Evolutionary conservation across 2,113 vertebrate genomes (phyloP).

Genomic region (Microtus richardsoni): DNA sequence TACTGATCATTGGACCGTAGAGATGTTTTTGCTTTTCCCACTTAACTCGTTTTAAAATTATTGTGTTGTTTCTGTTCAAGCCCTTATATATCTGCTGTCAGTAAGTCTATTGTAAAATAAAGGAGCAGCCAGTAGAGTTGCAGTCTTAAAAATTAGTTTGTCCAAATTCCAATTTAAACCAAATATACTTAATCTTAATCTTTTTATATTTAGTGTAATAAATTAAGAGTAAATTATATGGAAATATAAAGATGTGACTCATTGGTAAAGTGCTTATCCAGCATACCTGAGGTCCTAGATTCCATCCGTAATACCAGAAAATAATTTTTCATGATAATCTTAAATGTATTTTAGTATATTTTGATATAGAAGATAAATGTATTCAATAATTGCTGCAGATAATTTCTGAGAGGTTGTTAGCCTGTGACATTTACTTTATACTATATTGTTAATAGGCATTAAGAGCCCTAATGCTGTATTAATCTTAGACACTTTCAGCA

Average conservation of each 20-base stretch:
- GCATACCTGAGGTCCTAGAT: background rate
- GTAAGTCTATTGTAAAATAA: constrained; percentile 21
- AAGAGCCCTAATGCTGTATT: background rate
- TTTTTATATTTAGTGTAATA: background rate
- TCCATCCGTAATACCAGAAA: background rate
- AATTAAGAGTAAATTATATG: background rate
- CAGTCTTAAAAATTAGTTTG: constrained; percentile 26
- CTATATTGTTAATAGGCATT: background rate
- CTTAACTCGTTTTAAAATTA: background rate
- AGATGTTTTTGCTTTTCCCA: background rate
- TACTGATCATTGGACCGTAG: background rate
- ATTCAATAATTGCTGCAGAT: background rate
- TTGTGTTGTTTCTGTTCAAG: constrained; percentile 25
- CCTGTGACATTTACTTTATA: background rate
- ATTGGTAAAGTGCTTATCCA: background rate
- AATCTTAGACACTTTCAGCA: constrained; percentile 34
- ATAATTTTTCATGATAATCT: background rate
- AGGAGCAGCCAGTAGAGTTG: background rate
- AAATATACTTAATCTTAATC: background rate
- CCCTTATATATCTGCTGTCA: background rate
- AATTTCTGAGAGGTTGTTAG: background rate
- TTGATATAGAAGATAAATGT: background rate
- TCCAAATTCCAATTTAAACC: constrained; percentile 43
- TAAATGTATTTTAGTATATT: background rate
- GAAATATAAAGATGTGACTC: background rate